A percentile compares a stretch with the other conserved stretches of the same genome.
Conservation (phyloP, 2,888 invertebrate species). For the Ernsta delagoae region DNA sequence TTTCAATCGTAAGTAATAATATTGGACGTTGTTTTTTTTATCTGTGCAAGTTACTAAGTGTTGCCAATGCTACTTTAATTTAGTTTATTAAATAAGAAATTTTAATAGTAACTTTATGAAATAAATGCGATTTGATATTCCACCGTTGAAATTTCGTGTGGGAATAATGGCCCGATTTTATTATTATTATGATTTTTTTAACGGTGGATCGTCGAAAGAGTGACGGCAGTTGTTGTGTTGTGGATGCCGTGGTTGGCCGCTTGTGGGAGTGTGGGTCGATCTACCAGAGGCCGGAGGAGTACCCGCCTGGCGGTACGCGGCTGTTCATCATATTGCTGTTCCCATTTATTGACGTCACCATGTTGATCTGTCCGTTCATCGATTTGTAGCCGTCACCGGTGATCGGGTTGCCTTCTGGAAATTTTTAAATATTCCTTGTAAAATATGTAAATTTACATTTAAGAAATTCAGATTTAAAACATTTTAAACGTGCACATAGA, state of each 20-base stretch:
- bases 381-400: constrained; percentile 85
- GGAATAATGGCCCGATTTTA: too few relatives aligned
- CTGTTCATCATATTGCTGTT: too few relatives aligned
- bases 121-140: constrained; percentile 61
- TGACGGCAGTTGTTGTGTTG: too few relatives aligned
- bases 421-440: constrained; percentile 23
- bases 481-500: constrained; percentile 13
- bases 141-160: too few relatives aligned
- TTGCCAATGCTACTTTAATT: constrained; percentile 62
- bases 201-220: too few relatives aligned
- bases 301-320: too few relatives aligned
- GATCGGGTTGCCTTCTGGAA: constrained; percentile 85
- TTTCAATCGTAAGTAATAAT: constrained; percentile 53
- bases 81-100: constrained; percentile 55
- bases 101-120: constrained; percentile 50
- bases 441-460: neutral
- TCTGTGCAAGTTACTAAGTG: constrained; percentile 61
- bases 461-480: neutral
- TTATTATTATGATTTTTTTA: too few relatives aligned
- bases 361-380: constrained; percentile 84
- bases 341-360: constrained; percentile 61
- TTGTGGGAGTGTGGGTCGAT: too few relatives aligned
- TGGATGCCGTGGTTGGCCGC: too few relatives aligned
- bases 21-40: constrained; percentile 61
- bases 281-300: too few relatives aligned